Conservation (phyloP, 2,888 invertebrate genomes). For the Amiota mariae region DNA sequence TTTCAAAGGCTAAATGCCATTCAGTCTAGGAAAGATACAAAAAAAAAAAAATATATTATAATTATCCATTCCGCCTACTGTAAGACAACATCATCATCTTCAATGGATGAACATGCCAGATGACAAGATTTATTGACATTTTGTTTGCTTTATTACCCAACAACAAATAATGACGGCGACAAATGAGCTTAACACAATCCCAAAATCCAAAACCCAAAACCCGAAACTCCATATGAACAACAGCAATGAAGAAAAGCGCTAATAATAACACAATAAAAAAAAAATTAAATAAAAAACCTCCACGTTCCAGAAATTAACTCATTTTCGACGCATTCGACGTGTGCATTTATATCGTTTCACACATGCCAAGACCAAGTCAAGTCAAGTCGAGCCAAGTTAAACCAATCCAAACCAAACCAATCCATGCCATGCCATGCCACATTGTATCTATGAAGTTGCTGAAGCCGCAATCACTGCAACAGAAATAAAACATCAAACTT, state of each 20-base stretch:
- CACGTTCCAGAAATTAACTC: constrained; percentile 26
- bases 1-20: no score
- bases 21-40: neutral
- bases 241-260: constrained; percentile 15
- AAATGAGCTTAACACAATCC: constrained; percentile 33
- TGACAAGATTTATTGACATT: constrained; percentile 42
- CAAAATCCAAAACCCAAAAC: constrained; percentile 11
- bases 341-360: no score
- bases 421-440: no score
- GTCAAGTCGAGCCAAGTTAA: no score
- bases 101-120: no score
- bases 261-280: constrained; percentile 21
- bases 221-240: constrained; percentile 1
- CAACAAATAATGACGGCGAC: neutral
- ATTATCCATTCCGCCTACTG: no score
- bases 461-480: no score
- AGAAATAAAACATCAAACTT: no score
- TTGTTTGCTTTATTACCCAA: constrained; percentile 35
- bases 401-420: no score
- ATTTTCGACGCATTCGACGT: neutral
- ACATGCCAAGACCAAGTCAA: no score
- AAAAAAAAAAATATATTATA: neutral
- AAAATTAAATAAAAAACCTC: constrained; percentile 21
- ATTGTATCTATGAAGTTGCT: no score
- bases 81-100: no score